Base-by-base conservation (phyloP, 2,888 invertebrate genomes). In the Hipparchia sbordonii region DNA sequence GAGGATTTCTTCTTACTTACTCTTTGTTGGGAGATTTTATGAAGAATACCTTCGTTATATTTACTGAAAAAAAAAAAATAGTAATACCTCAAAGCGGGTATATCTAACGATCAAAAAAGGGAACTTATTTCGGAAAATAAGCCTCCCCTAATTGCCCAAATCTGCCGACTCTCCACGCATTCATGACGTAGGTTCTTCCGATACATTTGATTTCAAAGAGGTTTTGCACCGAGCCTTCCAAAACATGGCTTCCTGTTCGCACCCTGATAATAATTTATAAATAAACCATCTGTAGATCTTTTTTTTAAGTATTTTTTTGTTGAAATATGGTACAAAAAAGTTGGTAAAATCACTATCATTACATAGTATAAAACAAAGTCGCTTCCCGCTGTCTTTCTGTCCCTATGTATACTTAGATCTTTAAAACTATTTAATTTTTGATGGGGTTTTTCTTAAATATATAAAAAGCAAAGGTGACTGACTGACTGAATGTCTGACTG, bases 111-210 rank as follows among this genome's bases (percentile, higher is more conserved):
- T 48, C 9, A 8, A 63, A 13, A 63, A 63, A 48, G 48, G 0
- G 48, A 51, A 51, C 23, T 23, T n/a, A 62, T 63, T 63, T 63
- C 46, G 13, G 63, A 63, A 62, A 63, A 63, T 63, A 63, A 63
- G 23, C 63, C 62, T 13, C 48, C 13, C 63, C 48, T 63, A 63
- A 63, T 63, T 63, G 63, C 63, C 5, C 13, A 48, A 63, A 48
- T 63, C 63, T 6, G 48, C 10, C 63, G 48, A 13, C 23, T 63
- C 48, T 63, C 63, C 63, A 4, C 63, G 48, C 51, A 63, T 48
- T 10, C n/a, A 13, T 13, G 9, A 13, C 8, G 46, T 39, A 45
- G 66, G 54, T 33, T 51, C 60, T 68, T 68, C 48, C 59, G 45
- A 48, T 39, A 51, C 51, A 23, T 60, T 51, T 60, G 60, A 59